These are phyloP conservation scores for Rhinoptilus africanus DNA, from an alignment of 2,113 vertebrate species.

Conservation along the genomic window DNA sequence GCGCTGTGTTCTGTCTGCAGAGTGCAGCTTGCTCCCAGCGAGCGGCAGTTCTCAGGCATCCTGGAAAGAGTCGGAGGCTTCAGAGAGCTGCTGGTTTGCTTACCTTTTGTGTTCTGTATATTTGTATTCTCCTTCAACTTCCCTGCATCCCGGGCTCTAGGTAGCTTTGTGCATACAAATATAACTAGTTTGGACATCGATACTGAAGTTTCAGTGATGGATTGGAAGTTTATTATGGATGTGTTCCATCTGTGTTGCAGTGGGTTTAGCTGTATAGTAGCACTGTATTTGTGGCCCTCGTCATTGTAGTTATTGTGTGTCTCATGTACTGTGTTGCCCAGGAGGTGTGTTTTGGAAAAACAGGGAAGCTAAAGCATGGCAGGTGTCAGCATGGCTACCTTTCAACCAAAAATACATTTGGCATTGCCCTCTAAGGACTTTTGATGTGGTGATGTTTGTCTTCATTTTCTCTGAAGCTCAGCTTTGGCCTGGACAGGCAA, in stretches of 20 bases:
- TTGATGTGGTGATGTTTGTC: neutral
- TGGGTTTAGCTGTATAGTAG: neutral
- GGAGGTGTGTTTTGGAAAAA: neutral
- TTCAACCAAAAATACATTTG: neutral
- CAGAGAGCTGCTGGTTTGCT: neutral
- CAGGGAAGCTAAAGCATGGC: neutral
- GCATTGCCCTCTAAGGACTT: neutral
- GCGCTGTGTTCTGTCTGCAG: accelerated
- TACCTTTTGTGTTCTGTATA: neutral
- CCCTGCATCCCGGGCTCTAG: neutral
- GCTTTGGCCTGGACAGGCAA: neutral
- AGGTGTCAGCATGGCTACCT: neutral
- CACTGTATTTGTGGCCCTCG: neutral
- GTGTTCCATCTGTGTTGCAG: neutral
- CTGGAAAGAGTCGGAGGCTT: neutral
- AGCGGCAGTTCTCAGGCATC: neutral
- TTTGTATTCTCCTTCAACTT: neutral
- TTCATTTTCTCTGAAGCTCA: neutral
- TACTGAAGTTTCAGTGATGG: neutral
- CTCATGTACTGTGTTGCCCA: neutral
- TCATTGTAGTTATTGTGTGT: neutral
- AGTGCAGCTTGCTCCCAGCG: accelerated
- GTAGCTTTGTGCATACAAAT: neutral
- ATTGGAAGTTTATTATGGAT: neutral
- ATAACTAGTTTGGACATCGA: neutral